Percentiles rank a stretch among this genome's conserved stretches.
Evolutionary conservation across 2,888 invertebrate genomes (phyloP).

Genomic region (Azorinus chamasolen): DNA sequence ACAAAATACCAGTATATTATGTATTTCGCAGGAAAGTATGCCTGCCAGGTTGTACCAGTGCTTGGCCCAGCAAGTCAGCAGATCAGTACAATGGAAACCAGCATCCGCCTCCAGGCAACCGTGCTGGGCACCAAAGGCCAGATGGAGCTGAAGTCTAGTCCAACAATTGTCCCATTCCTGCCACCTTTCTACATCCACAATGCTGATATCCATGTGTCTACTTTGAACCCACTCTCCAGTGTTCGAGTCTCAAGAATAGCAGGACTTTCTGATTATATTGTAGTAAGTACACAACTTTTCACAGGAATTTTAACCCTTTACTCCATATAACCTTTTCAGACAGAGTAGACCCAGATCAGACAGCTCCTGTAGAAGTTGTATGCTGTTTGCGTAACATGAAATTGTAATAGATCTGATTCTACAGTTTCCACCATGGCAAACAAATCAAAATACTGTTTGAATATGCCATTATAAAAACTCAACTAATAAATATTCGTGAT

Average conservation of each 20-base stretch:
- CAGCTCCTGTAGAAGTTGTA: no score
- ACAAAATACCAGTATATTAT: no score
- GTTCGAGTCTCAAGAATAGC: conserved; percentile 74
- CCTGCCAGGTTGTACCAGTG: conserved; percentile 70
- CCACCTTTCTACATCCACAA: conserved; percentile 83
- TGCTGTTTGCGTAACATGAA: no score
- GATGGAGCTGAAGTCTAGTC: conserved; percentile 71
- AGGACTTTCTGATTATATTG: conserved; percentile 70
- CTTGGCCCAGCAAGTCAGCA: conserved; percentile 51
- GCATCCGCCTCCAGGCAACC: conserved; percentile 68
- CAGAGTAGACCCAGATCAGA: no score
- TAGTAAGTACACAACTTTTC: conserved; percentile 79
- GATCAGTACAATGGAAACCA: conserved; percentile 74
- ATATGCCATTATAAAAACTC: no score
- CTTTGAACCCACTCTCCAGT: conserved; percentile 72
- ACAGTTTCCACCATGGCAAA: no score
- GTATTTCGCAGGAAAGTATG: conserved; percentile 77
- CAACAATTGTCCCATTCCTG: conserved; percentile 74
- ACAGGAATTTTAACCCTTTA: no score
- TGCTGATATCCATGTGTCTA: conserved; percentile 79
- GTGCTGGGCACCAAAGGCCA: conserved; percentile 74
- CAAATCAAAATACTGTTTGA: no score
- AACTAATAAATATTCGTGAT: no score
- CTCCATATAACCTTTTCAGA: no score
- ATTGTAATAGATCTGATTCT: no score